Evolutionary conservation across 2,113 vertebrate genomes (phyloP).

Genomic region (Centrocercus urophasianus): DNA sequence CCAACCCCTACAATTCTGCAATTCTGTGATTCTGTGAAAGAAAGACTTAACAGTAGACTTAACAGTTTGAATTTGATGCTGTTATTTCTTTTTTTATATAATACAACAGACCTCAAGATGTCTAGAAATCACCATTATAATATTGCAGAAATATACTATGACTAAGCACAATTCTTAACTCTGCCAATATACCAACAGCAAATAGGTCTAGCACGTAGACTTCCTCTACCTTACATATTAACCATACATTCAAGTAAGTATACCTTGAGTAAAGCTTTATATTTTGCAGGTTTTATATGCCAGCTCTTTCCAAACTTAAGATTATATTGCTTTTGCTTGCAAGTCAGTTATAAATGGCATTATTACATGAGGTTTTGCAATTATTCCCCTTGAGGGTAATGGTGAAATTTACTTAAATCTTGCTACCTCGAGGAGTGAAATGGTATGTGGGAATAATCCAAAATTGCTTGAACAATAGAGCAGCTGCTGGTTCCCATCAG

Average conservation of each 20-base stretch:
- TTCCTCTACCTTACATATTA: not conserved
- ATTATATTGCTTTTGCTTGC: not conserved
- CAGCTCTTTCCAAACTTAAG: not conserved
- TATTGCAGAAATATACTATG: not conserved
- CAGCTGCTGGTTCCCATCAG: not conserved
- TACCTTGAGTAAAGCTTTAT: not conserved
- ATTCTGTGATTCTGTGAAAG: not conserved
- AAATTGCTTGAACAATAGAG: not conserved
- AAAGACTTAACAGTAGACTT: constrained; percentile 12
- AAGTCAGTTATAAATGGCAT: not conserved
- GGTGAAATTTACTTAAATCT: constrained; percentile 16
- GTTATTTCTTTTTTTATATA: not conserved
- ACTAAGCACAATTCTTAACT: not conserved
- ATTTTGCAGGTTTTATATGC: not conserved
- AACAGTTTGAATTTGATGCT: not conserved
- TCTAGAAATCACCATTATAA: not conserved
- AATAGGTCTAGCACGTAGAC: not conserved
- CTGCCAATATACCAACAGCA: not conserved
- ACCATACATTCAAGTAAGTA: not conserved
- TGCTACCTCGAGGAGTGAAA: not conserved
- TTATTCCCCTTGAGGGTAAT: not conserved
- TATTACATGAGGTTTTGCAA: not conserved
- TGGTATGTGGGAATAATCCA: not conserved
- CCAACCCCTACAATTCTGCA: too few relatives aligned
- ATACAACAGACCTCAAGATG: not conserved